A percentile compares a stretch with the other conserved stretches of the same genome.
Evolutionary conservation across 2,113 vertebrate genomes (phyloP).

Genomic region (Ochotona princeps): DNA sequence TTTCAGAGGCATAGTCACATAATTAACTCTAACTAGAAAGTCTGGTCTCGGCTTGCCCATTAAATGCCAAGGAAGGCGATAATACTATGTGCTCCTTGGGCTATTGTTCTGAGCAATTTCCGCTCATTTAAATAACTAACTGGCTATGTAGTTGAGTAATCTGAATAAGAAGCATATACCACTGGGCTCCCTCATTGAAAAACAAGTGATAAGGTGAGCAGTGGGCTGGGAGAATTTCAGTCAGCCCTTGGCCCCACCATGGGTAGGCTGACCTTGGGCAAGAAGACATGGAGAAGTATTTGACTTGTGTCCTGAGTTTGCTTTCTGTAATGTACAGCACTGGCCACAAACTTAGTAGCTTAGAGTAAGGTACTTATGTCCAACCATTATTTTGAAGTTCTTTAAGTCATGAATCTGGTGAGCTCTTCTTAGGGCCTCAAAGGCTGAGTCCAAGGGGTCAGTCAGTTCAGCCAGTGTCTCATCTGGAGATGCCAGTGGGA

Average conservation of each 20-base stretch:
- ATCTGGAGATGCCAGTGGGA: neutral
- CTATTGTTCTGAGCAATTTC: constrained; percentile 1
- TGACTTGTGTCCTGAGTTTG: neutral
- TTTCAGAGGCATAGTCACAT: neutral
- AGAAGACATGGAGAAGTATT: neutral
- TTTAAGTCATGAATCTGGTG: neutral
- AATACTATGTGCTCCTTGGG: accelerated
- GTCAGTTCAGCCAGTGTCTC: neutral
- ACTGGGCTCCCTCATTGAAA: neutral
- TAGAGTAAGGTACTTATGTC: neutral
- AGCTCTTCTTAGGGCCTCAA: neutral
- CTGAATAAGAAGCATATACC: neutral
- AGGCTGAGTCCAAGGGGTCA: neutral
- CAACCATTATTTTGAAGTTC: too few species aligned
- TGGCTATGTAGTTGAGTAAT: neutral
- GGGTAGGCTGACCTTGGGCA: neutral
- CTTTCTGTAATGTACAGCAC: neutral
- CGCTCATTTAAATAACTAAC: neutral
- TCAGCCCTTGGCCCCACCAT: neutral
- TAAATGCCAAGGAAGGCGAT: neutral
- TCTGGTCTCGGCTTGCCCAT: neutral
- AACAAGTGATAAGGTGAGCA: accelerated
- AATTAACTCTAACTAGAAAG: neutral
- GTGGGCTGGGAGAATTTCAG: neutral
- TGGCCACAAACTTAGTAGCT: neutral